Base-by-base conservation (phyloP, 2,888 invertebrate species). In the Eupsilia transversa region DNA sequence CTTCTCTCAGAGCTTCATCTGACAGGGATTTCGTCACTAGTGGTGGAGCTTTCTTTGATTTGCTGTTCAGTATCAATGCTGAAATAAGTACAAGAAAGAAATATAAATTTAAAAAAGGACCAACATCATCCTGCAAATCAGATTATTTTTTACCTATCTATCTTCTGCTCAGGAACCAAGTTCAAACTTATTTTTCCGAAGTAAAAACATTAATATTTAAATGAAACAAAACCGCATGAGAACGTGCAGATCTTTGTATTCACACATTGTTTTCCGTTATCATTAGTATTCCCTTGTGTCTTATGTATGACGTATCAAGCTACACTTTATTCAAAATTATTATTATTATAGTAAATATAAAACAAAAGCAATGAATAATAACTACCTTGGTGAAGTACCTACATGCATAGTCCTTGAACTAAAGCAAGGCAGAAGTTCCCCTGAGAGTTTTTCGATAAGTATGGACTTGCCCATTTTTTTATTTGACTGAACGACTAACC, bases 21-120 rank as follows among this genome's bases (percentile, higher is more conserved):
- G 94, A 94, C 20, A 95, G 79, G 0, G 95, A 95, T 79, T 95
- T 95, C 0, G 93, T 85, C 6, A 94, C 94, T 33, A 94, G 81
- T 1, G 93, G 91, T 0, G 88, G 77, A 4, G 89, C 66, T 59
- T 90, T 93, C 73, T 91, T 91, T 6, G 84, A 75, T 20, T 93
- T 92, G 64, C 83, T 91, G 65, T 90, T 90, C 35, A 92, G 77
- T 49, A 90, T 91, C 74, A 94, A 83, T 12, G 95, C 95, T 95
- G 90, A 12, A 91, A 92, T 23, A 67, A 56, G 72, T 52, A 71
- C 2, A 72, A 73, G 0, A 63, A 14, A 33, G 0, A 2, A 30
- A 2, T 30, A 33, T 27, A 23, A 68, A n/a, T 20, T 20, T 14
- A 66, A 20, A 17, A 33, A 17, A 23, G n/a, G 5, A 23, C 49